phyloP scores from a whole-genome alignment of 2,113 vertebrate species.

The Dicaeum eximium region DNA sequence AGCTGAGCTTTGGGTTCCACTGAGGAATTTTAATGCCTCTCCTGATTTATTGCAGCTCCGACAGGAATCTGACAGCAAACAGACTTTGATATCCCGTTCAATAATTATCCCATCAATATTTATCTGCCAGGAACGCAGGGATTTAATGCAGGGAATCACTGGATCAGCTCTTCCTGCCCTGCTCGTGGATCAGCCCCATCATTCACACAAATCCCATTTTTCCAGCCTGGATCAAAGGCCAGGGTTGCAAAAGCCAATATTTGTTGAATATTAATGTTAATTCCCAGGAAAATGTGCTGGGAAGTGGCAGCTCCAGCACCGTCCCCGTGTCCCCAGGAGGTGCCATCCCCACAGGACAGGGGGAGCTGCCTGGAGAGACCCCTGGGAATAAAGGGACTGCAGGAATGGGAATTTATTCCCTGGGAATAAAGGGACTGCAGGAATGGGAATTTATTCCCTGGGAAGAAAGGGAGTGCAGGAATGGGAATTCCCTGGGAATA shows the following conservation, averaged over 20 bases:
- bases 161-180: neutral
- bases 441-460: no score
- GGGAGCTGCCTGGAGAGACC: neutral
- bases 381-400: neutral
- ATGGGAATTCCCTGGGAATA: no score
- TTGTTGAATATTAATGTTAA: neutral
- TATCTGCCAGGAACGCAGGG: neutral
- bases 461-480: no score
- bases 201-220: neutral
- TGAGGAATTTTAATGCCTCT: neutral
- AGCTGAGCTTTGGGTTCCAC: neutral
- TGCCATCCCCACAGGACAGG: neutral
- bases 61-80: conserved; percentile 9
- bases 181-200: neutral
- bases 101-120: conserved; percentile 42
- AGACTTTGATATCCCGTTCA: conserved; percentile 16
- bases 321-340: neutral
- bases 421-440: neutral
- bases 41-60: conserved; percentile 4
- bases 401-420: no score
- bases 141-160: neutral
- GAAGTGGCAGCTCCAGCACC: neutral
- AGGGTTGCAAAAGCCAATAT: neutral
- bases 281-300: neutral
- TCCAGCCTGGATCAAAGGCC: neutral